Percentiles rank a stretch among this genome's conserved stretches.
These are phyloP conservation scores for Liodrosophila aerea DNA, from an alignment of 2,888 invertebrate genomes.

Conservation along the genomic window DNA sequence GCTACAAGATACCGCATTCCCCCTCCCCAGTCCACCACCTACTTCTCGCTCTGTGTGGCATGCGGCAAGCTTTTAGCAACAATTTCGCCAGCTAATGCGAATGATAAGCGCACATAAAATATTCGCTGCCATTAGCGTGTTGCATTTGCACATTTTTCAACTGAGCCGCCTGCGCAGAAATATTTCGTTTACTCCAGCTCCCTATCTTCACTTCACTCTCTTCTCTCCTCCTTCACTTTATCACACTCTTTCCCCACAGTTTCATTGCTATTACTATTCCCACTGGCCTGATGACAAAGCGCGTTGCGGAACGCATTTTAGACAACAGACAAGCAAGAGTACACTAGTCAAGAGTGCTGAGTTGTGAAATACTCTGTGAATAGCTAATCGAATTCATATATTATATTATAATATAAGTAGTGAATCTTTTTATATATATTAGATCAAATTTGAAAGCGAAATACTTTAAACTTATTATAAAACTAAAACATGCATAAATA, in stretches of 20 bases:
- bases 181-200: neutral
- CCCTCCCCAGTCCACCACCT: neutral
- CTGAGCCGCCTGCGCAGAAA: slow-evolving; percentile 15
- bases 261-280: slow-evolving; percentile 2
- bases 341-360: too few species aligned
- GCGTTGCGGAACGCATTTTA: neutral
- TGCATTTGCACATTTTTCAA: slow-evolving; percentile 62
- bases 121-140: slow-evolving; percentile 64
- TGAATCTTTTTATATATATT: too few species aligned
- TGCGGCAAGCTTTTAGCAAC: slow-evolving; percentile 57
- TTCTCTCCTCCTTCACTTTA: neutral
- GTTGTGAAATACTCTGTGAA: too few species aligned
- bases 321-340: slow-evolving; percentile 1
- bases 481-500: too few species aligned
- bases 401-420: too few species aligned
- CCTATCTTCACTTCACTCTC: neutral
- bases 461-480: too few species aligned
- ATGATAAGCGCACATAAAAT: slow-evolving; percentile 70
- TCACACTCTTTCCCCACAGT: too few species aligned
- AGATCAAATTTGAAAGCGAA: too few species aligned
- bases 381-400: too few species aligned
- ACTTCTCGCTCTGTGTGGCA: slow-evolving; percentile 7
- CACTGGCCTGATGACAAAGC: slow-evolving; percentile 17
- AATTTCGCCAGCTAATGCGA: slow-evolving; percentile 65
- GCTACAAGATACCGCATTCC: neutral